Conservation (phyloP, 2,888 invertebrate genomes). For the Lypha dubia region DNA sequence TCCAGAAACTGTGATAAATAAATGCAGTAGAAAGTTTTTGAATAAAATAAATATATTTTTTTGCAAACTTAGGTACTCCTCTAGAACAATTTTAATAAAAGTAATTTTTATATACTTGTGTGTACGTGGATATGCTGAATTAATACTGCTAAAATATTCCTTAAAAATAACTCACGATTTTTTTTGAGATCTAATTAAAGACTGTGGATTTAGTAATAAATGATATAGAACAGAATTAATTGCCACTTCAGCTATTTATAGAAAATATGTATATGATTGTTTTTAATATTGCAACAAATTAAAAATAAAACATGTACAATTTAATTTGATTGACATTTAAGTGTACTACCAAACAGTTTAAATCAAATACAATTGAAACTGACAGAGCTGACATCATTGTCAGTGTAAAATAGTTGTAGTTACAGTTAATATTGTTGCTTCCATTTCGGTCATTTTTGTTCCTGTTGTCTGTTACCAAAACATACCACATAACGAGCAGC, state of each 20-base stretch:
- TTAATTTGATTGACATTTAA: slow-evolving; percentile 64
- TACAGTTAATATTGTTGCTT: slow-evolving; percentile 8
- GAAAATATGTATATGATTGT: no score
- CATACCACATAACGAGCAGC: slow-evolving; percentile 59
- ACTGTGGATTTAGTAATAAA: no score
- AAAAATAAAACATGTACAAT: slow-evolving; percentile 54
- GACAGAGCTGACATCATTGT: slow-evolving; percentile 56
- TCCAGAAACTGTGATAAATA: background rate
- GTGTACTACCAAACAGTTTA: slow-evolving; percentile 50
- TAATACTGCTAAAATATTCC: no score
- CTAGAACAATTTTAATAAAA: background rate
- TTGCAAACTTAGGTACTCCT: background rate
- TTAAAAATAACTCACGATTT: no score
- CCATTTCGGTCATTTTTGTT: background rate
- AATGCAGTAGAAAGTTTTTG: background rate
- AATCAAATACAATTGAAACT: slow-evolving; percentile 64
- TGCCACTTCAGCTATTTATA: background rate
- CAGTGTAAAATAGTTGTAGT: slow-evolving; percentile 15
- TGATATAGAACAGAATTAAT: no score
- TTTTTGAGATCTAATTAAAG: no score
- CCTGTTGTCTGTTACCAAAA: slow-evolving; percentile 49
- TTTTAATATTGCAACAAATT: no score
- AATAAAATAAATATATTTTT: background rate
- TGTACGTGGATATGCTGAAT: no score
- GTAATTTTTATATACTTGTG: no score